Base-by-base conservation (phyloP, 2,888 invertebrate species). In the Lepidochitona cinerea region DNA sequence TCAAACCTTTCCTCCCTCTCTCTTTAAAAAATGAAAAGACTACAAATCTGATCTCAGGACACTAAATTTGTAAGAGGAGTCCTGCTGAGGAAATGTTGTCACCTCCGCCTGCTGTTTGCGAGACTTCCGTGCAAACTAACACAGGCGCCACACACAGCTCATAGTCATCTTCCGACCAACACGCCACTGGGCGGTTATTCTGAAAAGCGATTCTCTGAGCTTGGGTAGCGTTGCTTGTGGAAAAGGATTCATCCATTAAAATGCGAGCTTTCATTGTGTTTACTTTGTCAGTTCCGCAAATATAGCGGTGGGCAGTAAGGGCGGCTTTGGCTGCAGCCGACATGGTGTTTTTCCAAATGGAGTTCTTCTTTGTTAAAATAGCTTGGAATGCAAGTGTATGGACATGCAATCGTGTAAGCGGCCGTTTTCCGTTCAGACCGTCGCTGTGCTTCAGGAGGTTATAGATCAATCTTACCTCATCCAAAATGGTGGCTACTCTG, bases 11-110 rank as follows among this genome's bases (percentile, higher is more conserved):
- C n/a, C n/a, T n/a, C n/a, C n/a, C n/a, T n/a, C n/a, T n/a, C n/a
- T n/a, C n/a, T n/a, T n/a, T n/a, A n/a, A n/a, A n/a, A n/a, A n/a
- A n/a, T n/a, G n/a, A n/a, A n/a, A n/a, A n/a, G n/a, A n/a, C n/a
- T n/a, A n/a, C n/a, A n/a, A n/a, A n/a, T n/a, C n/a, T n/a, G n/a
- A n/a, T n/a, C n/a, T n/a, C n/a, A n/a, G n/a, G n/a, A n/a, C n/a
- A 41, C 29, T 79, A 85, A 1, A 91, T 85, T 78, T 92, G 92
- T 66, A 91, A 83, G 32, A 92, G 94, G 23, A 96, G 91, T n/a
- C 95, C 96, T 1, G 96, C 95, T n/a, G 96, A 95, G 0, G 96
- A 96, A 79, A 96, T 95, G 87, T 96, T 96, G 88, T 96, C 96
- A 0, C 96, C 96, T 12, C 95, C 96, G 0, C 96, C 96, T 0